Evolutionary conservation across 2,888 invertebrate genomes (phyloP).

Genomic region (Myopa testacea): DNA sequence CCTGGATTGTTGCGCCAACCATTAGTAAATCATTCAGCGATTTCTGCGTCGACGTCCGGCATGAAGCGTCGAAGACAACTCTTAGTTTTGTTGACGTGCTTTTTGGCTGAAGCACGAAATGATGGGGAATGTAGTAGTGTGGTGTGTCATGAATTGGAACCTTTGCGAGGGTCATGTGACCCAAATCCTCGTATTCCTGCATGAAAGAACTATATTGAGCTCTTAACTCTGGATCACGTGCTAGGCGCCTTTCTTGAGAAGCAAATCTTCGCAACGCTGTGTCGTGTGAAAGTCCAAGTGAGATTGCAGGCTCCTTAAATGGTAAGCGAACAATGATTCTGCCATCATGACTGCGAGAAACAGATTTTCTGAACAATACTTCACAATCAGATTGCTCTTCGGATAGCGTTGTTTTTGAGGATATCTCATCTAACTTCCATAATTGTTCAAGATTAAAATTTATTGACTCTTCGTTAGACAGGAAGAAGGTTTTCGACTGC

Average conservation of each 20-base stretch:
- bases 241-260: background rate
- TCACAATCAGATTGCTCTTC: background rate
- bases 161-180: background rate
- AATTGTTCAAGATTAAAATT: background rate
- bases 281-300: background rate
- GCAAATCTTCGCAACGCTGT: background rate
- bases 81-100: conserved; percentile 1
- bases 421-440: conserved; percentile 12
- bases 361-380: background rate
- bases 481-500: too few relatives aligned
- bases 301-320: background rate
- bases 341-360: background rate
- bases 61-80: conserved; percentile 17
- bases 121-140: conserved; percentile 17
- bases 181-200: conserved; percentile 14
- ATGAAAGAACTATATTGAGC: conserved; percentile 15
- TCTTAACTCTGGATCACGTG: background rate
- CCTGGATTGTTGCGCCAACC: conserved; percentile 26
- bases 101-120: conserved; percentile 11
- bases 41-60: background rate
- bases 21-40: conserved; percentile 19
- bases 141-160: background rate
- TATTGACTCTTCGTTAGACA: too few relatives aligned
- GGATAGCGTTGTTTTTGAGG: background rate
- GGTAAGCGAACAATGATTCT: conserved; percentile 11